Evolutionary conservation across 2,888 invertebrate species (phyloP).

Genomic region (Cantharis flavilabris): DNA sequence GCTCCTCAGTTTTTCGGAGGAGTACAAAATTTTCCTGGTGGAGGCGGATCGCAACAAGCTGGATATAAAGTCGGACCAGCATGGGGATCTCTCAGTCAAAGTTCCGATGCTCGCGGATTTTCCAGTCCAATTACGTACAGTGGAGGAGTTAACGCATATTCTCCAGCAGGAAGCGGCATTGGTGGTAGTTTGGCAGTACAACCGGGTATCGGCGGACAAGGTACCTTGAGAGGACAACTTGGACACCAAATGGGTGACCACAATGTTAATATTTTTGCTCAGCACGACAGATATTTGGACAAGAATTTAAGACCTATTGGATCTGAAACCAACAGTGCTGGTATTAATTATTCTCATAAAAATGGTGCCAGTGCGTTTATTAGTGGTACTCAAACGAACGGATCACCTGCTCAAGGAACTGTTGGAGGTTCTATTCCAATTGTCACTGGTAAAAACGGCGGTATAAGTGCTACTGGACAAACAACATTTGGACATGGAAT

Average conservation of each 20-base stretch:
- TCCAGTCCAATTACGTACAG: constrained; percentile 9
- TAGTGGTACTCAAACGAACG: constrained; percentile 10
- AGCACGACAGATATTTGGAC: constrained; percentile 11
- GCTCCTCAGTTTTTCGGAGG: no score
- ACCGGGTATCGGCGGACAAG: constrained; percentile 16
- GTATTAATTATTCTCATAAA: constrained; percentile 6
- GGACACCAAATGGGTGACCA: constrained; percentile 1
- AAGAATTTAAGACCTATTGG: constrained; percentile 10
- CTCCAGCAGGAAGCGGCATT: not conserved
- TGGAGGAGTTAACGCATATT: constrained; percentile 2
- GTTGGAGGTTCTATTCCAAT: constrained; percentile 20
- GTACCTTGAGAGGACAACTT: constrained; percentile 1
- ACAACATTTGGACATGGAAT: not conserved
- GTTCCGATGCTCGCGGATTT: not conserved
- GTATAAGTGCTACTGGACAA: constrained; percentile 1
- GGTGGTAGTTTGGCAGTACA: not conserved
- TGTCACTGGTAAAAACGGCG: not conserved
- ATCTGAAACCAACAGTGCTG: constrained; percentile 6
- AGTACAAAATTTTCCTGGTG: no score
- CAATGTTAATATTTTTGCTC: constrained; percentile 1
- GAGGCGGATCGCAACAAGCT: no score
- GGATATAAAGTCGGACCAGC: no score
- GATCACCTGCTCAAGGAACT: constrained; percentile 6
- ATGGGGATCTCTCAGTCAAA: constrained; percentile 15
- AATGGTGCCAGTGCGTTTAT: constrained; percentile 14